Base-by-base conservation (phyloP, 2,797 vertebrate species). In the Phataginus tetradactyla region DNA sequence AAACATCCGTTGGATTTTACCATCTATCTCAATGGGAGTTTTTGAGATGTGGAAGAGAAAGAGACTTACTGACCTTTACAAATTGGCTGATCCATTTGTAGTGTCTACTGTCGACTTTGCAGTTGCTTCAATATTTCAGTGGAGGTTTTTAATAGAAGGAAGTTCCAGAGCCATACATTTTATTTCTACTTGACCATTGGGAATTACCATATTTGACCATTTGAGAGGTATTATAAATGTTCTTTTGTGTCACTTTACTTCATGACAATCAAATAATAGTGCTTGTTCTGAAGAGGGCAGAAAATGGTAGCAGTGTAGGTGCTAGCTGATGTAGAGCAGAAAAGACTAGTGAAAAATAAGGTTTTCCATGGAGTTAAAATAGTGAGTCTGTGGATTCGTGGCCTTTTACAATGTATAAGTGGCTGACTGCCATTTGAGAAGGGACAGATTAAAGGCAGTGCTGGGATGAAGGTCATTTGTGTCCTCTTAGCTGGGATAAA, bases 1-100 rank as follows among this genome's bases (percentile, higher is more conserved):
- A 90, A 81, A 61, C 29, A 42, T 93, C 71, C 72, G 1, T 4
- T 77, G 72, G 85, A 42, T 92, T 94, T 94, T 55, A 90, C 57
- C 1, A 0, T 88, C 91, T 91, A 37, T 59, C 85, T 97, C 96
- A 97, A 3, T 55, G 86, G 86, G 90, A 97, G 94, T 97, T 98
- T 98, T 96, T 97, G 97, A 98, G 95, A 90, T 55, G 25, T 79
- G 59, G 55, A 55, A 95, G 77, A 92, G 90, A 96, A 91, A 92
- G 75, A 97, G 94, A 92, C 89, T 97, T 85, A 61, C 72, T 97
- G 97, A 98, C 96, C 96, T 98, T 98, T 98, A 96, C 97, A 97
- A 94, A 97, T 63, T 1, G 0, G 20, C 86, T 25, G 93, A 88
- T 96, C 91, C 94, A 51, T 95, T 90, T 96, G 91, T 32, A 90